Evolutionary conservation across 2,797 vertebrate genomes (phyloP).

Genomic region (Salarias fasciatus): DNA sequence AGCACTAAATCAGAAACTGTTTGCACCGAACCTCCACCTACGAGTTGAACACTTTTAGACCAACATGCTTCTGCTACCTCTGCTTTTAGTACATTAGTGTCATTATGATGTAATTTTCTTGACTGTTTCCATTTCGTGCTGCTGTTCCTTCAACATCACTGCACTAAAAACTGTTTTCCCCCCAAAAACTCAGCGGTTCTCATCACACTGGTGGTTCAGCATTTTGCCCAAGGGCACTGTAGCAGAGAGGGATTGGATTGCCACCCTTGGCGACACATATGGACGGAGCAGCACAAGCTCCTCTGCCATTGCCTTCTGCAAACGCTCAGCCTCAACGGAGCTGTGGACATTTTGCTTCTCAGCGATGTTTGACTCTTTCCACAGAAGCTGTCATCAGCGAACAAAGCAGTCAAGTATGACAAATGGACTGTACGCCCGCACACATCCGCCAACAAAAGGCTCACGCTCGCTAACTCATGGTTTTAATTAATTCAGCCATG

Average conservation of each 20-base stretch:
- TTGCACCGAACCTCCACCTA: not conserved
- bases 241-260: too few relatives aligned
- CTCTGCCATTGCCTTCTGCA: not conserved
- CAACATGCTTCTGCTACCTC: too few relatives aligned
- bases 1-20: not conserved
- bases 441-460: slow-evolving; percentile 20
- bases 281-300: not conserved
- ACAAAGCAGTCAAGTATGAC: slow-evolving; percentile 58
- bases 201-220: too few relatives aligned
- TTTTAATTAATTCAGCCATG: slow-evolving; percentile 52
- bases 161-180: too few relatives aligned
- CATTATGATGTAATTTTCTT: not conserved
- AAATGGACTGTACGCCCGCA: slow-evolving; percentile 36
- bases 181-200: too few relatives aligned
- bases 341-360: slow-evolving; percentile 8
- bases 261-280: too few relatives aligned
- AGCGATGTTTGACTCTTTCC: slow-evolving; percentile 22
- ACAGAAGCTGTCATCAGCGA: slow-evolving; percentile 38
- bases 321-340: not conserved
- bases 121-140: too few relatives aligned
- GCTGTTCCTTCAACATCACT: too few relatives aligned
- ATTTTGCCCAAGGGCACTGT: too few relatives aligned
- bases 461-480: slow-evolving; percentile 23
- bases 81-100: not conserved
- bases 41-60: not conserved